Base-by-base conservation (phyloP, 2,113 vertebrate genomes). In the Gadus macrocephalus region DNA sequence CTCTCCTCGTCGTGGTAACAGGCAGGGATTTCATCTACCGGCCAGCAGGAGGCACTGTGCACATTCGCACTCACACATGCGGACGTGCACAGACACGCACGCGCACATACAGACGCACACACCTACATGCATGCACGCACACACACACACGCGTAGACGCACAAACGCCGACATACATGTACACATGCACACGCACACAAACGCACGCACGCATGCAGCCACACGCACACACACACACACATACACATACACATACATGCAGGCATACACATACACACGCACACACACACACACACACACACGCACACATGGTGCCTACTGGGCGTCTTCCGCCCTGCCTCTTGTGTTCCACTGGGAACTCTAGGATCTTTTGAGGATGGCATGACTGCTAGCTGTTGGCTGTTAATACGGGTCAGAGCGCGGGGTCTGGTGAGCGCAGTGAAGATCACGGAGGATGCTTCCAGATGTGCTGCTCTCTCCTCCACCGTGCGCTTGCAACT, bases 1-100 rank as follows among this genome's bases (percentile, higher is more conserved):
- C 61, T 75, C 62, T 72, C 59, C 62, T 68, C 72, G 72, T 76
- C 80, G 77, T 55, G 70, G 69, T 75, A 60, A 71, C 56, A 28
- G 80, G 79, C 80, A 82, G 76, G 79, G 78, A 68, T 78, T 87
- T 81, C 84, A 81, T 82, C 79, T 83, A 83, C 80, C 74, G 70
- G 87, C 86, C 88, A 89, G 85, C 83, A 89, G 88, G 88, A 85
- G 85, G 88, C 84, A 81, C 76, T 87, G 81, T 88, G 71, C 82
- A 82, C 87, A 68, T 82, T 81, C 71, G 80, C 77, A 84, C 83
- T 78, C 42, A 12, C 9, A 49, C 42, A 49, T 9, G 11, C 42
- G 11, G 11, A 49, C 42, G 11, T 9, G 2, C 12, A 49, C 42
- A 49, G 2, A 49, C 42, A 49, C 42, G 11, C 42, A 49, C 42